Percentiles rank a stretch among this genome's conserved stretches.
phyloP scores from a whole-genome alignment of 2,113 vertebrate species.

The Eudorcas thomsonii region DNA sequence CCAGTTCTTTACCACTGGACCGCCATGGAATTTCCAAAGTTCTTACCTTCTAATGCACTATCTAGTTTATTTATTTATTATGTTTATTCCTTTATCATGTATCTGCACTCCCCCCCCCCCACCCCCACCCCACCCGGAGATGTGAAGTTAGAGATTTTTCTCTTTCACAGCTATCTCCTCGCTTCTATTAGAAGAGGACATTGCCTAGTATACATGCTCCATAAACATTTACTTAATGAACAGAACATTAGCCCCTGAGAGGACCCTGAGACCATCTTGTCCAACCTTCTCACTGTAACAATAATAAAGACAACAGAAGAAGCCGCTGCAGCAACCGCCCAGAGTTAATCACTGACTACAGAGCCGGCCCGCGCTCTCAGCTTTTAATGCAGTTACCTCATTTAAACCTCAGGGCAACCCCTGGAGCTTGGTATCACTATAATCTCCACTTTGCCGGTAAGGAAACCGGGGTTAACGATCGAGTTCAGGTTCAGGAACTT shows the following conservation, averaged over 20 bases:
- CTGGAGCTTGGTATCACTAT: background rate
- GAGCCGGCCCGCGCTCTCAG: background rate
- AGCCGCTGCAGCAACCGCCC: no score
- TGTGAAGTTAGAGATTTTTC: background rate
- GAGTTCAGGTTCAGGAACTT: background rate
- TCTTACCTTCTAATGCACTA: background rate
- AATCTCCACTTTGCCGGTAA: background rate
- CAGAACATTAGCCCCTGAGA: background rate
- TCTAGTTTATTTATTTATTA: background rate
- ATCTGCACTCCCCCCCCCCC: background rate
- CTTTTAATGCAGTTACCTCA: background rate
- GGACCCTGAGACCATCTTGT: background rate
- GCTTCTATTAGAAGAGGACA: background rate
- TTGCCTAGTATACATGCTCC: background rate
- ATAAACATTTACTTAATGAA: background rate
- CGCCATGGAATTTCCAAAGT: background rate
- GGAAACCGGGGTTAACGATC: background rate
- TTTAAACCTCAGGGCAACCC: background rate
- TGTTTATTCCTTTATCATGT: background rate
- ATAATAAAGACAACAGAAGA: background rate
- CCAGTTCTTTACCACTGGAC: background rate
- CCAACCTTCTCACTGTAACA: background rate
- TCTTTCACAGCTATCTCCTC: background rate
- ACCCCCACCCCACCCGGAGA: rapidly evolving
- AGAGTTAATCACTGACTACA: background rate